A percentile compares a stretch with the other conserved stretches of the same genome.
Evolutionary conservation across 2,888 invertebrate species (phyloP).

Genomic region (Hemicrepidius hirtus): DNA sequence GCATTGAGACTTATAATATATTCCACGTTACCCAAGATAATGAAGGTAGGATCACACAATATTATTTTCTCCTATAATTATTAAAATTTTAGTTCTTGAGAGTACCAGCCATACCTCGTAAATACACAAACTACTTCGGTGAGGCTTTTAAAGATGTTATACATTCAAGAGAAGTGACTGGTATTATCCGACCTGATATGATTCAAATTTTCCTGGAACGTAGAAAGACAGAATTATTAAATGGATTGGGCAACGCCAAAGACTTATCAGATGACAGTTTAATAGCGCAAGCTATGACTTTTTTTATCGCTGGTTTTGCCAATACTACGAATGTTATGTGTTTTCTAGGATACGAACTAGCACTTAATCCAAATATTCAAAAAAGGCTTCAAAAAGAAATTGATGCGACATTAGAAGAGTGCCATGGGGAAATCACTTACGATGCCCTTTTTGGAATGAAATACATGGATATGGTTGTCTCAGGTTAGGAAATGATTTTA

Average conservation of each 20-base stretch:
- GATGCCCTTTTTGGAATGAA: slow-evolving; percentile 60
- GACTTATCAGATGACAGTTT: slow-evolving; percentile 71
- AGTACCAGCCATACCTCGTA: background rate
- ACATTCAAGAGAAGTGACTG: background rate
- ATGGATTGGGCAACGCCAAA: background rate
- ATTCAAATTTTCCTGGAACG: slow-evolving; percentile 4
- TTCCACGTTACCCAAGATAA: background rate
- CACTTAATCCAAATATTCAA: slow-evolving; percentile 76
- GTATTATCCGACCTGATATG: slow-evolving; percentile 4
- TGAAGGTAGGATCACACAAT: background rate
- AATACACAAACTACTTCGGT: background rate
- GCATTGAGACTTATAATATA: background rate
- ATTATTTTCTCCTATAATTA: background rate
- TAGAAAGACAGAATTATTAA: background rate
- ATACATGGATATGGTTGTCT: slow-evolving; percentile 62
- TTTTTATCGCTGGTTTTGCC: slow-evolving; percentile 75
- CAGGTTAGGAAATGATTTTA: background rate
- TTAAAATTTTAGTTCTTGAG: background rate
- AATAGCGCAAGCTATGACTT: slow-evolving; percentile 75
- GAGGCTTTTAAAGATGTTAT: background rate
- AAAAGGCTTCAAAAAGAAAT: slow-evolving; percentile 75
- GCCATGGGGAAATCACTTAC: slow-evolving; percentile 58
- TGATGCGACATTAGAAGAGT: slow-evolving; percentile 62
- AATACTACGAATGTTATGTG: slow-evolving; percentile 71
- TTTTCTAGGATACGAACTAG: slow-evolving; percentile 76